Conservation (phyloP, 2,888 invertebrate species). For the Exocentrus adspersus region DNA sequence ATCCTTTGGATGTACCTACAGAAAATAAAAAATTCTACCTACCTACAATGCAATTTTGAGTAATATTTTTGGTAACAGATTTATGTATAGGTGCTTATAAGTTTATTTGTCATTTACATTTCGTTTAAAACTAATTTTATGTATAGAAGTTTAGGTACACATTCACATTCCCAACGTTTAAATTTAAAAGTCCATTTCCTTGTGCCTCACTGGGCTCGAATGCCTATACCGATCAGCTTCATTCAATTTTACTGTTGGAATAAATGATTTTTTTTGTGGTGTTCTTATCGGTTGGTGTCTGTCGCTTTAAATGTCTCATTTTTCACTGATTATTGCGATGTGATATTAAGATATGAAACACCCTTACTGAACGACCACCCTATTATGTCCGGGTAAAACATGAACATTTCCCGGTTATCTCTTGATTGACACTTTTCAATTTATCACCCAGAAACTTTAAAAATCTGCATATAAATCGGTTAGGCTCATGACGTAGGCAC, state of each 20-base stretch:
- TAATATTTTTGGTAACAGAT: no score
- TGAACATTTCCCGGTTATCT: conserved; percentile 21
- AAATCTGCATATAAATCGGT: conserved; percentile 26
- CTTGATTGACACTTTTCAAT: conserved; percentile 26
- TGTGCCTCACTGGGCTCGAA: conserved; percentile 8
- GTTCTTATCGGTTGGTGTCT: conserved; percentile 9
- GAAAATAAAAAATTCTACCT: no score
- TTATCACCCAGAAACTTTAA: conserved; percentile 21
- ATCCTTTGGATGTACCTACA: no score
- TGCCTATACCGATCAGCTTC: conserved; percentile 12
- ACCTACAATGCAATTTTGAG: no score
- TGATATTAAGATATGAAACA: conserved; percentile 23
- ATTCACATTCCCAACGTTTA: neutral
- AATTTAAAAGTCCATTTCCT: neutral
- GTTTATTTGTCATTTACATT: neutral
- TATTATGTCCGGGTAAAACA: conserved; percentile 19
- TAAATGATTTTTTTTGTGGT: conserved; percentile 12
- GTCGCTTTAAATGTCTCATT: conserved; percentile 24
- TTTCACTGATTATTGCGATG: conserved; percentile 27
- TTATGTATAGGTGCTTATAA: neutral
- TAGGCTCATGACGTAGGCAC: conserved; percentile 12
- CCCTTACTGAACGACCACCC: conserved; percentile 22
- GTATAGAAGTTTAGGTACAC: no score
- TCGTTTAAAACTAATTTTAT: neutral
- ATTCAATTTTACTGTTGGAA: conserved; percentile 8